Base-by-base conservation (phyloP, 1,140 invertebrate species). In the Drosophila simulans region DNA sequence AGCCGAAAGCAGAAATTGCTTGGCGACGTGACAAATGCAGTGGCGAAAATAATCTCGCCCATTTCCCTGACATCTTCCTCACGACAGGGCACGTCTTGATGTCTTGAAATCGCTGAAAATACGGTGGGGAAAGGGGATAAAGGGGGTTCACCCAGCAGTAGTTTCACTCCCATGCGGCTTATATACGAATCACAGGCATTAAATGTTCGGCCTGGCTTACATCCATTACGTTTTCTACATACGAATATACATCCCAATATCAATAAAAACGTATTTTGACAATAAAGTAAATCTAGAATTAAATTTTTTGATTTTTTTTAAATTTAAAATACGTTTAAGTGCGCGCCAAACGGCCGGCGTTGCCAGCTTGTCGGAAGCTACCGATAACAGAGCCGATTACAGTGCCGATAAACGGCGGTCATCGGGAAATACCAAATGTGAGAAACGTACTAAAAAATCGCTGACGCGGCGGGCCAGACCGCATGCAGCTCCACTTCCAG, bases 1-100 rank as follows among this genome's bases (percentile, higher is more conserved):
- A 49, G 17, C 43, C 22, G n/a, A 17, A 51, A 25, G 46, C 37
- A 48, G 27, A 51, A 74, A 74, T 52, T 63, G 52, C 52, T 65
- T 75, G 72, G 72, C 72, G 59, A 75, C 72, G 72, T 75, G 70
- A 74, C 72, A 74, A 74, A 55, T 60, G 45, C 45, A 35, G 22
- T 10, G 43, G 31, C 42, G 27, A 63, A 62, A 69, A 69, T 57
- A 34, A 34, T 69, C 27, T 45, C 42, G 10, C 25, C 20, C 20
- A 59, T 46, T 62, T 34, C 63, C 45, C 27, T 43, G 58, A 64
- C 59, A 64, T 68, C 58, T 64, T 64, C 46, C 27, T 13, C 45
- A 13, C 35, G 3, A n/a, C 64, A 70, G 25, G 66, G 52, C 66
- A 69, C 49, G 65, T 65, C 34, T 62, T 20, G 25, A 10, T 10